Percentiles rank a stretch among this genome's conserved stretches.
Conservation (phyloP, 2,113 vertebrate genomes). For the Muntiacus muntjak region DNA sequence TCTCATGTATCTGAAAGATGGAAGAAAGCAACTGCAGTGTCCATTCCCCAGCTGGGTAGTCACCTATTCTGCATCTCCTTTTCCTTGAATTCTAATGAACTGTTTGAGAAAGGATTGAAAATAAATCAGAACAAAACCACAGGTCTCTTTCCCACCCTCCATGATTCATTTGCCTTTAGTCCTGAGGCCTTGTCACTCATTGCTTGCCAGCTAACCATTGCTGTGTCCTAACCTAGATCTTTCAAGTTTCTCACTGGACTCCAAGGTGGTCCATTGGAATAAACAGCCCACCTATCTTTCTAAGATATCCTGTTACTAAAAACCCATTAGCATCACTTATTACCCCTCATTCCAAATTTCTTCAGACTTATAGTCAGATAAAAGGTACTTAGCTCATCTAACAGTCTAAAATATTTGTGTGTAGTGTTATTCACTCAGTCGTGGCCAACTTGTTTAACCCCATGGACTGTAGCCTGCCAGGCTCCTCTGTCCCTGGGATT, state of each 20-base stretch:
- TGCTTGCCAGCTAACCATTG: background rate
- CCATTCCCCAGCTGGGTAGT: no score
- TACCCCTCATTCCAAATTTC: background rate
- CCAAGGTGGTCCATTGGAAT: background rate
- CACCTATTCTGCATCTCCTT: background rate
- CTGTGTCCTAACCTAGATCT: background rate
- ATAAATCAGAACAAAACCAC: background rate
- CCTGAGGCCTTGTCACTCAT: background rate
- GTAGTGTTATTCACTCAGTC: background rate
- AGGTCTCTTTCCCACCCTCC: background rate
- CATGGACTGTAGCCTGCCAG: background rate
- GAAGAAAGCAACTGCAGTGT: background rate
- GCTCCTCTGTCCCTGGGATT: background rate
- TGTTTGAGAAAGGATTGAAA: background rate
- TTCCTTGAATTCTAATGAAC: background rate
- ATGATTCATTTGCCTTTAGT: background rate
- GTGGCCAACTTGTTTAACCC: background rate
- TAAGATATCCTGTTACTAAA: background rate
- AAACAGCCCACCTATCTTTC: background rate
- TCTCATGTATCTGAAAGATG: background rate
- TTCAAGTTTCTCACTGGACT: background rate
- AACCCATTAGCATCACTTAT: background rate
- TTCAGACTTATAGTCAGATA: background rate
- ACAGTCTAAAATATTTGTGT: background rate
- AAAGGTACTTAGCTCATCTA: background rate